A percentile compares a stretch with the other conserved stretches of the same genome.
Evolutionary conservation across 2,797 vertebrate species (phyloP).

Genomic region (Brachyalestes nurse): DNA sequence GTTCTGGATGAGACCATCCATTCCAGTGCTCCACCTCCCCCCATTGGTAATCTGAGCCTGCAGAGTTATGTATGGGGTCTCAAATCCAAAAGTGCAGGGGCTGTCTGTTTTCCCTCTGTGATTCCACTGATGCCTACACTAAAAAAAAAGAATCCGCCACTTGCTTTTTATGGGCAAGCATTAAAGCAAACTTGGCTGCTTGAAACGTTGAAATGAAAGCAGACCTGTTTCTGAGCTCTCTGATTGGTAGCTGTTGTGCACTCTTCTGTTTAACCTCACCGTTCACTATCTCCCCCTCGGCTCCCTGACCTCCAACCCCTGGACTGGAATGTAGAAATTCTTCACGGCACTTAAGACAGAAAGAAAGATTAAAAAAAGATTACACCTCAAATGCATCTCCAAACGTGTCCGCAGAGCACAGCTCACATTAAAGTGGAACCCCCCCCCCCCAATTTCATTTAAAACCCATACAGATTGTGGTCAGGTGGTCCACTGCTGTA

Average conservation of each 20-base stretch:
- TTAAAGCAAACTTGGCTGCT: slow-evolving; percentile 4
- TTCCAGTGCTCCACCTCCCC: slow-evolving; percentile 73
- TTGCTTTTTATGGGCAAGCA: slow-evolving; percentile 17
- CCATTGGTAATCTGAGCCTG: slow-evolving; percentile 79
- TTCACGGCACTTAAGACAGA: slow-evolving; percentile 56
- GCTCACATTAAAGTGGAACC: not conserved
- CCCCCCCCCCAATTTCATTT: not conserved
- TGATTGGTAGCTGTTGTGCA: not conserved
- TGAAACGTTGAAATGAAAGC: slow-evolving; percentile 14
- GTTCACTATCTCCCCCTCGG: slow-evolving; percentile 66
- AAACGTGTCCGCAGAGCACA: slow-evolving; percentile 14
- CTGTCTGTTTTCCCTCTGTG: slow-evolving; percentile 77
- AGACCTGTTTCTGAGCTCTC: slow-evolving; percentile 9
- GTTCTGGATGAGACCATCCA: slow-evolving; percentile 52
- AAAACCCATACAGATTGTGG: slow-evolving; percentile 2
- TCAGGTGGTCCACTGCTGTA: not conserved
- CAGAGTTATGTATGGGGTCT: slow-evolving; percentile 75
- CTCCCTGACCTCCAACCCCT: slow-evolving; percentile 74
- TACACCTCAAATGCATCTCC: not conserved
- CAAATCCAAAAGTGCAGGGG: slow-evolving; percentile 76
- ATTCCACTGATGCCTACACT: slow-evolving; percentile 42
- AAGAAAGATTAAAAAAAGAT: slow-evolving; percentile 14
- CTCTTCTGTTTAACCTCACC: slow-evolving; percentile 54
- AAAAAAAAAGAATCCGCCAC: slow-evolving; percentile 39
- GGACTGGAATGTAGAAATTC: slow-evolving; percentile 71